Evolutionary conservation across 2,113 vertebrate genomes (phyloP).

Genomic region (Etheostoma cragini): DNA sequence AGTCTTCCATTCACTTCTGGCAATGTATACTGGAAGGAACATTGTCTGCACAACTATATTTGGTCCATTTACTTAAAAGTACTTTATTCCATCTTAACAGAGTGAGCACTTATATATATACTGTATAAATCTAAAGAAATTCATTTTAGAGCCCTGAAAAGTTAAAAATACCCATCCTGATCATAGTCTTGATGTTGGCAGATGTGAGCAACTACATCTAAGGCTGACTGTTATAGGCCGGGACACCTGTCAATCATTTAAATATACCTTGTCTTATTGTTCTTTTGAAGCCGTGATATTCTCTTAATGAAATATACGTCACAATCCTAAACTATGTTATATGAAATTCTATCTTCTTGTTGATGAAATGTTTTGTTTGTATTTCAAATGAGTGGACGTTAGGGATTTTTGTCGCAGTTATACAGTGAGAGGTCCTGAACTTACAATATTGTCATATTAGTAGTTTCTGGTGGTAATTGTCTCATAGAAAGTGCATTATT

Average conservation of each 20-base stretch:
- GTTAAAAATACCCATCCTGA: not conserved
- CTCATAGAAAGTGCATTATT: not conserved
- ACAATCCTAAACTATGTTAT: not conserved
- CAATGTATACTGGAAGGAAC: not conserved
- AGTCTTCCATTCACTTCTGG: slow-evolving; percentile 19
- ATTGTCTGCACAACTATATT: not conserved
- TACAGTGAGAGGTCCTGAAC: not conserved
- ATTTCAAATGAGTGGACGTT: not conserved
- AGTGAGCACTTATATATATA: not conserved
- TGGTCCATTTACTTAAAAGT: not conserved
- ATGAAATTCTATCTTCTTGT: not conserved
- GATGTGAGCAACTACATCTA: not conserved
- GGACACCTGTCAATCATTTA: not conserved
- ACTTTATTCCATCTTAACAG: not conserved
- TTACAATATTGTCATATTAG: not conserved
- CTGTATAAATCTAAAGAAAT: not conserved
- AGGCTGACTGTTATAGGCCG: not conserved
- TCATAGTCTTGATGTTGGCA: not conserved
- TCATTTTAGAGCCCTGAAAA: not conserved
- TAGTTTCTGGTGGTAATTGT: not conserved
- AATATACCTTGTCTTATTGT: not conserved
- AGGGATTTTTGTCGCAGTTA: not conserved
- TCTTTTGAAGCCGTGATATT: not conserved
- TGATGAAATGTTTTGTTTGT: not conserved
- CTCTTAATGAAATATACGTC: not conserved